Evolutionary conservation across 2,113 vertebrate genomes (phyloP).

Genomic region (Pollimyrus isidori): DNA sequence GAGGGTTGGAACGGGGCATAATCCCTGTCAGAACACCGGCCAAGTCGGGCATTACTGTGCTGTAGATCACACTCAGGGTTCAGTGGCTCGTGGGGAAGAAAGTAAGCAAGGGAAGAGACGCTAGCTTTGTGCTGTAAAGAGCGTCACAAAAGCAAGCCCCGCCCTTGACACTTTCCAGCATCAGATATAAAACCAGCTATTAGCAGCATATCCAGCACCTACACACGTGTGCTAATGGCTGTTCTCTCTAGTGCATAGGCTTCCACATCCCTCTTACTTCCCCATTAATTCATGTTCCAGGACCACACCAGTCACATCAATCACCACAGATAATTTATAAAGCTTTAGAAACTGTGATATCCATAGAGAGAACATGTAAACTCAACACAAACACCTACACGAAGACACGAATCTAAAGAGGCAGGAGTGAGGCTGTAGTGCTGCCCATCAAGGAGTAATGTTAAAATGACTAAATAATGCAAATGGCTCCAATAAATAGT

Average conservation of each 20-base stretch:
- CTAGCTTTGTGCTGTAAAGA: neutral
- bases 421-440: neutral
- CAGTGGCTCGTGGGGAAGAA: neutral
- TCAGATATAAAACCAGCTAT: neutral
- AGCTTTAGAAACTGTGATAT: neutral
- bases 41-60: constrained; percentile 2
- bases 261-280: neutral
- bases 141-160: neutral
- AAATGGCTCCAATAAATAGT: neutral
- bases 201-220: neutral
- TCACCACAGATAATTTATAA: neutral
- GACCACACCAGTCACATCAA: neutral
- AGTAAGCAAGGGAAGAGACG: neutral
- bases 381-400: neutral
- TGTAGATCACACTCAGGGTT: neutral
- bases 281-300: neutral
- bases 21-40: neutral
- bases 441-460: neutral
- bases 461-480: neutral
- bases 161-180: neutral
- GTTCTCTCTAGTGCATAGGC: neutral
- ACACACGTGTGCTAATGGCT: neutral
- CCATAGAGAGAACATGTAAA: neutral
- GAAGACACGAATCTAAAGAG: neutral
- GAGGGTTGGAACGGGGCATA: neutral